phyloP scores from a whole-genome alignment of 2,888 invertebrate species.

The Teinopalpus imperialis region DNA sequence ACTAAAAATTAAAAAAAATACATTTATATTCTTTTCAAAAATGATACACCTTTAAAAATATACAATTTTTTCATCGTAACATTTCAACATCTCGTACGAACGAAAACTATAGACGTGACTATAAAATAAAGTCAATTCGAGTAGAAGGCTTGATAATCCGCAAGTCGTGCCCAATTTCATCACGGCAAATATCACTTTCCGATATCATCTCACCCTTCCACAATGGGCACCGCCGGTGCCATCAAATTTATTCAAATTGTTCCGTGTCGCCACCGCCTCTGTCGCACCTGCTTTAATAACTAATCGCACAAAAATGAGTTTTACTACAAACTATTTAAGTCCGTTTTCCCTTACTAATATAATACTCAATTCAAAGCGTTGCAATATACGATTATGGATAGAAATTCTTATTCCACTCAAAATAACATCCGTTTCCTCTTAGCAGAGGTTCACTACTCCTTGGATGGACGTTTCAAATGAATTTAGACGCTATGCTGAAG shows the following conservation, averaged over 20 bases:
- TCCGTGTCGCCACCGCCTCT: slow-evolving; percentile 61
- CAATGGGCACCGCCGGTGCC: slow-evolving; percentile 44
- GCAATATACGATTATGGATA: slow-evolving; percentile 67
- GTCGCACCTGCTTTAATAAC: slow-evolving; percentile 59
- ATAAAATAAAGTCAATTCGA: slow-evolving; percentile 38
- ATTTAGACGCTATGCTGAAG: slow-evolving; percentile 28
- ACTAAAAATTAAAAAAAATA: too few species aligned
- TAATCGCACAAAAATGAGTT: slow-evolving; percentile 36
- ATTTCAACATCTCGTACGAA: too few species aligned
- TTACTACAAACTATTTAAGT: slow-evolving; percentile 23
- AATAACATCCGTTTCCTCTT: slow-evolving; percentile 75
- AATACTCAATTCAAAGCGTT: slow-evolving; percentile 54
- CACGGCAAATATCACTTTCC: slow-evolving; percentile 66
- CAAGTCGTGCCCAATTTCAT: slow-evolving; percentile 62
- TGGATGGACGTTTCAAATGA: slow-evolving; percentile 25
- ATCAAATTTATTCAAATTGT: slow-evolving; percentile 81
- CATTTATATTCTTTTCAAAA: too few species aligned
- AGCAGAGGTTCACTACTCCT: slow-evolving; percentile 63
- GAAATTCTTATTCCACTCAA: slow-evolving; percentile 77
- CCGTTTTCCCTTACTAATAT: slow-evolving; percentile 29
- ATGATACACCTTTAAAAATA: too few species aligned
- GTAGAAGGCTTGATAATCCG: slow-evolving; percentile 51
- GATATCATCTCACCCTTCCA: slow-evolving; percentile 58
- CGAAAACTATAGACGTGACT: background rate
- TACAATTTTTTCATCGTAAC: too few species aligned